These are phyloP conservation scores for Pituophis catenifer DNA, from an alignment of 2,113 vertebrate genomes.

Conservation along the genomic window DNA sequence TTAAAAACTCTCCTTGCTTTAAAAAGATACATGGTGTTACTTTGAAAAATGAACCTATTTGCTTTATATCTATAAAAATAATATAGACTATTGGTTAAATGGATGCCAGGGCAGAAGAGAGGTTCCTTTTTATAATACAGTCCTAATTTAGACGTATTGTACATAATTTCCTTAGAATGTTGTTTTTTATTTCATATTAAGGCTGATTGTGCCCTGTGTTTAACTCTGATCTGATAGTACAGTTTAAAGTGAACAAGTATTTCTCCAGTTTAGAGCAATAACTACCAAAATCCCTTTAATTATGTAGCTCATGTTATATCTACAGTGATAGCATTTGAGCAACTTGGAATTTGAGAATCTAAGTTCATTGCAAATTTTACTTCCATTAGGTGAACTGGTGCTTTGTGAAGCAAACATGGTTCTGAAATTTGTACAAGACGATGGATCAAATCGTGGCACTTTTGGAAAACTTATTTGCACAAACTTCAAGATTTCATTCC, in stretches of 20 bases:
- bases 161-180: background rate
- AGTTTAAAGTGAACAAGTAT: background rate
- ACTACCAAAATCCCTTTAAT: background rate
- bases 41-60: background rate
- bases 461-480: constrained; percentile 83
- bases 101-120: background rate
- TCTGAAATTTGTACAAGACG: constrained; percentile 79
- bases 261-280: background rate
- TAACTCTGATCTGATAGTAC: background rate
- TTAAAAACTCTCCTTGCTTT: background rate
- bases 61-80: background rate
- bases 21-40: background rate
- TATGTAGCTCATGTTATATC: background rate
- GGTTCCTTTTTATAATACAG: background rate
- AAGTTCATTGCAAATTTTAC: constrained; percentile 28
- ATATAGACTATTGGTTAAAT: background rate
- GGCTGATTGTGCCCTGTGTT: background rate
- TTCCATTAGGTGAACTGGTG: constrained; percentile 77
- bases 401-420: constrained; percentile 83
- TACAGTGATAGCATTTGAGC: background rate
- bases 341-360: background rate
- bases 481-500: constrained; percentile 85
- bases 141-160: background rate
- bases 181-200: background rate
- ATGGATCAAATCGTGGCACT: constrained; percentile 77